phyloP scores from a whole-genome alignment of 2,888 invertebrate genomes.

The Orgyia antiqua region DNA sequence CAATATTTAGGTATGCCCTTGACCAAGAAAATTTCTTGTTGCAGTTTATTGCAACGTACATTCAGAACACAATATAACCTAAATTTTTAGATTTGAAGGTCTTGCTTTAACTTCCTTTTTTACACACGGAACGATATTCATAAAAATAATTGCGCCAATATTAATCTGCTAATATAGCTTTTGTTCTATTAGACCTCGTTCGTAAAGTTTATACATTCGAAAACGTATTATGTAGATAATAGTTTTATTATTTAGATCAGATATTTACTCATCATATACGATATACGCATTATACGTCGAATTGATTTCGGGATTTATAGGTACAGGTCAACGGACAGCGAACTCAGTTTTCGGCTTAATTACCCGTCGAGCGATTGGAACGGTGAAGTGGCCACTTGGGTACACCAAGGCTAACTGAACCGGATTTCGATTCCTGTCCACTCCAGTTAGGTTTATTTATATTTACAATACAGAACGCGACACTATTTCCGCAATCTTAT shows the following conservation, averaged over 20 bases:
- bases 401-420: conserved; percentile 70
- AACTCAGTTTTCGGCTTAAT: conserved; percentile 52
- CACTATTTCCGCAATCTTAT: conserved; percentile 60
- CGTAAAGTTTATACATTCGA: too few relatives aligned
- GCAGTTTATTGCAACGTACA: conserved; percentile 44
- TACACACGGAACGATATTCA: conserved; percentile 26
- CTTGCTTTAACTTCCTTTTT: conserved; percentile 15
- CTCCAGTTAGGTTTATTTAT: conserved; percentile 71
- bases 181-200: too few relatives aligned
- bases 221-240: too few relatives aligned
- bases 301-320: conserved; percentile 2
- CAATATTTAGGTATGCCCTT: conserved; percentile 43
- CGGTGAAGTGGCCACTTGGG: conserved; percentile 71
- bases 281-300: too few relatives aligned
- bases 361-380: conserved; percentile 65
- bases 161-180: conserved; percentile 12
- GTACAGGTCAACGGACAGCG: conserved; percentile 44
- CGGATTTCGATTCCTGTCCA: conserved; percentile 71
- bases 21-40: conserved; percentile 53
- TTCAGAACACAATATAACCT: conserved; percentile 6
- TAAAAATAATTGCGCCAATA: conserved; percentile 13
- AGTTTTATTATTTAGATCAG: too few relatives aligned
- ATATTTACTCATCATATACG: too few relatives aligned
- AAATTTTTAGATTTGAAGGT: conserved; percentile 5
- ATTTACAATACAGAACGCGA: conserved; percentile 39